A percentile compares a stretch with the other conserved stretches of the same genome.
Evolutionary conservation across 2,797 vertebrate genomes (phyloP).

Genomic region (Tachyglossus aculeatus): DNA sequence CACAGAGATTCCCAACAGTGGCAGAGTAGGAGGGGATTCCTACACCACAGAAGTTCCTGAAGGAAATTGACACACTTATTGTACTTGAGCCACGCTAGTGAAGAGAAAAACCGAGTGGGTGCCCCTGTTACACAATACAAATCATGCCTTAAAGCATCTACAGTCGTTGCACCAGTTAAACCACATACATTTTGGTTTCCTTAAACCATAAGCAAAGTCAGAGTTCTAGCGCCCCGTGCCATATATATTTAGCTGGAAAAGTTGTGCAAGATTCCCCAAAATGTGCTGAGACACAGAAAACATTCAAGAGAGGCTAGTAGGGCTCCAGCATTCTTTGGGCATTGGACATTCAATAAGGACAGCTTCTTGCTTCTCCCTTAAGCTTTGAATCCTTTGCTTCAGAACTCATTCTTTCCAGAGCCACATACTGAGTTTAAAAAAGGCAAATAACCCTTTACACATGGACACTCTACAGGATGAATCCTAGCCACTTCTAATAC

Average conservation of each 20-base stretch:
- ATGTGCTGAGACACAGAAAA: slow-evolving; percentile 28
- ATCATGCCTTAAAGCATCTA: slow-evolving; percentile 45
- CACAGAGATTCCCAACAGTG: slow-evolving; percentile 58
- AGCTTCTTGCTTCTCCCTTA: not conserved
- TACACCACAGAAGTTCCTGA: slow-evolving; percentile 53
- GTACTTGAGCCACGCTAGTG: slow-evolving; percentile 20
- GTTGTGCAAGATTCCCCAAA: slow-evolving; percentile 13
- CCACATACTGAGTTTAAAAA: no score
- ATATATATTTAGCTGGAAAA: not conserved
- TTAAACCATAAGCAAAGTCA: slow-evolving; percentile 29
- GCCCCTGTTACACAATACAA: slow-evolving; percentile 40
- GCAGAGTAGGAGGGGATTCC: slow-evolving; percentile 47
- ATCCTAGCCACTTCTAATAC: no score
- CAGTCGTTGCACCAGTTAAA: slow-evolving; percentile 40
- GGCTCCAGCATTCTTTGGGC: not conserved
- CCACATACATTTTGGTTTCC: not conserved
- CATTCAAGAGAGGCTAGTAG: slow-evolving; percentile 16
- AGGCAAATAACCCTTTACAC: no score
- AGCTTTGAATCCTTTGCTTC: not conserved
- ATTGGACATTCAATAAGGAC: not conserved
- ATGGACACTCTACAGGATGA: no score
- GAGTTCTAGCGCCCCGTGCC: slow-evolving; percentile 6
- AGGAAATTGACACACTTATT: slow-evolving; percentile 42
- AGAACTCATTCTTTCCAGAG: not conserved
- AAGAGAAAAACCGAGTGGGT: slow-evolving; percentile 27